Evolutionary conservation across 1,140 invertebrate species (phyloP).

Genomic region (Cydia pomonella): DNA sequence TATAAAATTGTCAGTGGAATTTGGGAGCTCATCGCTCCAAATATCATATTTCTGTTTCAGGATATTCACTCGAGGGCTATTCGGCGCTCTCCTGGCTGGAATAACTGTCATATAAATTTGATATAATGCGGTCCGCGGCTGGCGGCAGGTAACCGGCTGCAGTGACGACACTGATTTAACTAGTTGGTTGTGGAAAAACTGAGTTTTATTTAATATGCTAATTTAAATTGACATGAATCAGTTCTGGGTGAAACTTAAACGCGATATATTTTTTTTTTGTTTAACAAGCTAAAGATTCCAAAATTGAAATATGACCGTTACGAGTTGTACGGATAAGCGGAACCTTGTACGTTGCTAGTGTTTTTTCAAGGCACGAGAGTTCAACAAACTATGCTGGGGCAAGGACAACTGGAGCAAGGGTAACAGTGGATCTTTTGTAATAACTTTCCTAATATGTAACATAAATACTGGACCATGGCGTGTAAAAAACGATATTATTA

Average conservation of each 20-base stretch:
- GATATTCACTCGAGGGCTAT: slow-evolving; percentile 65
- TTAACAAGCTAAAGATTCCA: too few species aligned
- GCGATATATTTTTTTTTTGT: too few species aligned
- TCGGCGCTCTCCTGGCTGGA: slow-evolving; percentile 55
- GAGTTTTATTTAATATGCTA: slow-evolving; percentile 28
- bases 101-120: slow-evolving; percentile 70
- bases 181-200: slow-evolving; percentile 34
- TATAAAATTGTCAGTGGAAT: slow-evolving; percentile 34
- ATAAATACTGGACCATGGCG: too few species aligned
- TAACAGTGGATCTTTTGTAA: too few species aligned
- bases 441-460: too few species aligned
- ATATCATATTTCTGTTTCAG: slow-evolving; percentile 60
- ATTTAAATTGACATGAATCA: not conserved
- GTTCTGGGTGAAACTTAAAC: not conserved
- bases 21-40: slow-evolving; percentile 37
- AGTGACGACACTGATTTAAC: slow-evolving; percentile 49
- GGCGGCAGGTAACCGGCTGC: slow-evolving; percentile 53
- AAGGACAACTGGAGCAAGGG: too few species aligned
- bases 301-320: too few species aligned
- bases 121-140: slow-evolving; percentile 55
- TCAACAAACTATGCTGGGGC: too few species aligned
- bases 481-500: too few species aligned
- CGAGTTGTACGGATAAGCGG: too few species aligned
- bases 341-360: too few species aligned
- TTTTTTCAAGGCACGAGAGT: too few species aligned